phyloP scores from a whole-genome alignment of 2,888 invertebrate genomes.

The Heliconius charithonia region DNA sequence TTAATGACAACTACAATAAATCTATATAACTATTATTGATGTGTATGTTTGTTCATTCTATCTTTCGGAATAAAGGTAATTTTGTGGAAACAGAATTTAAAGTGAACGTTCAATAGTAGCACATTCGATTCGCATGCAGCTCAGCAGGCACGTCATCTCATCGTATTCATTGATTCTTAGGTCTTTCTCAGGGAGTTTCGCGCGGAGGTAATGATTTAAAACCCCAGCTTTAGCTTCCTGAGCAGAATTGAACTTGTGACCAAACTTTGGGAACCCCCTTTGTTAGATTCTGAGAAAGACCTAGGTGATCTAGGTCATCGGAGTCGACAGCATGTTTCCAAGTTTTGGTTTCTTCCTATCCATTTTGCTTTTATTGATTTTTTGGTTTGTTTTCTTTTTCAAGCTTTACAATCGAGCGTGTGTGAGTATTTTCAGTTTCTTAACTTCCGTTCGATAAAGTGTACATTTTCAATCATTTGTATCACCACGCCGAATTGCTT shows the following conservation, averaged over 20 bases:
- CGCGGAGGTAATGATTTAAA: conserved; percentile 80
- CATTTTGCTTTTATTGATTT: conserved; percentile 73
- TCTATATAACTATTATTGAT: conserved; percentile 51
- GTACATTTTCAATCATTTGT: conserved; percentile 45
- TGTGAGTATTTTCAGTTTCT: conserved; percentile 49
- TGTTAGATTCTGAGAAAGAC: conserved; percentile 79
- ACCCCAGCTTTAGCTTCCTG: conserved; percentile 76
- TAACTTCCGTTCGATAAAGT: conserved; percentile 42
- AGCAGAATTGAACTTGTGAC: conserved; percentile 73
- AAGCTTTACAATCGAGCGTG: conserved; percentile 52
- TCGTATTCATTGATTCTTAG: conserved; percentile 81
- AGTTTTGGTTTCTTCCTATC: conserved; percentile 79
- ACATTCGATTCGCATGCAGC: conserved; percentile 75
- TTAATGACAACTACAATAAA: neutral
- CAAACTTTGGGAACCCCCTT: conserved; percentile 74
- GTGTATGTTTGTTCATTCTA: conserved; percentile 66
- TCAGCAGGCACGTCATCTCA: conserved; percentile 76
- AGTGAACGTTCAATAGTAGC: conserved; percentile 50
- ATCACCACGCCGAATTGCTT: conserved; percentile 41
- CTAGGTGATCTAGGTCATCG: conserved; percentile 81
- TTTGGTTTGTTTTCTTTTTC: conserved; percentile 54
- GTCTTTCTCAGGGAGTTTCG: conserved; percentile 82
- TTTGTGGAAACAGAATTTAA: conserved; percentile 40
- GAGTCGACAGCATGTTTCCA: conserved; percentile 82
- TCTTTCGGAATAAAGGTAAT: conserved; percentile 70